These are phyloP conservation scores for Thysanoteuthis rhombus DNA, from an alignment of 2,888 invertebrate species.

Conservation along the genomic window DNA sequence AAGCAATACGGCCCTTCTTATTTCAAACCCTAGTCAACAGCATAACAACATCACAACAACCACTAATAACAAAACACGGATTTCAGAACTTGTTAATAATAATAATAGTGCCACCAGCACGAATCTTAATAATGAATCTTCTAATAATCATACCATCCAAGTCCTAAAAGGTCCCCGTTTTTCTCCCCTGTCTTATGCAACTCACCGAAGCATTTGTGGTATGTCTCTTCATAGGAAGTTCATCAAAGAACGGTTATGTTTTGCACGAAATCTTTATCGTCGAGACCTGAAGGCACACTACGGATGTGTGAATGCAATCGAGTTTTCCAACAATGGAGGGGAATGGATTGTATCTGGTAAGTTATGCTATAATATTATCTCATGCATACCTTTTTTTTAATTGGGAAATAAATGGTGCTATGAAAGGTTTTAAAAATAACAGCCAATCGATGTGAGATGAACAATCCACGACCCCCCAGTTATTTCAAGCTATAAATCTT, in stretches of 20 bases:
- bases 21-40: not conserved
- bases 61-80: not conserved
- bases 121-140: not conserved
- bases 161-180: not conserved
- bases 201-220: not conserved
- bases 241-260: constrained; percentile 43
- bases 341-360: constrained; percentile 88
- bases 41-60: not conserved
- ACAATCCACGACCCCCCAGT: too few species aligned
- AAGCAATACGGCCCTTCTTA: not conserved
- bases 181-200: constrained; percentile 13
- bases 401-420: not conserved
- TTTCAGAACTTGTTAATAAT: not conserved
- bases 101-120: not conserved
- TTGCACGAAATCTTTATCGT: constrained; percentile 73
- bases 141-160: not conserved
- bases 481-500: too few species aligned
- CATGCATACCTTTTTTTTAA: not conserved
- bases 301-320: constrained; percentile 96
- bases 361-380: not conserved
- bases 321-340: constrained; percentile 86
- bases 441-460: too few species aligned
- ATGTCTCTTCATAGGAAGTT: not conserved
- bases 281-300: constrained; percentile 89
- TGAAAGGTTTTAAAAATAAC: too few species aligned